A percentile compares a stretch with the other conserved stretches of the same genome.
These are phyloP conservation scores for Craseonycteris thonglongyai DNA, from an alignment of 2,113 vertebrate species.

Conservation along the genomic window DNA sequence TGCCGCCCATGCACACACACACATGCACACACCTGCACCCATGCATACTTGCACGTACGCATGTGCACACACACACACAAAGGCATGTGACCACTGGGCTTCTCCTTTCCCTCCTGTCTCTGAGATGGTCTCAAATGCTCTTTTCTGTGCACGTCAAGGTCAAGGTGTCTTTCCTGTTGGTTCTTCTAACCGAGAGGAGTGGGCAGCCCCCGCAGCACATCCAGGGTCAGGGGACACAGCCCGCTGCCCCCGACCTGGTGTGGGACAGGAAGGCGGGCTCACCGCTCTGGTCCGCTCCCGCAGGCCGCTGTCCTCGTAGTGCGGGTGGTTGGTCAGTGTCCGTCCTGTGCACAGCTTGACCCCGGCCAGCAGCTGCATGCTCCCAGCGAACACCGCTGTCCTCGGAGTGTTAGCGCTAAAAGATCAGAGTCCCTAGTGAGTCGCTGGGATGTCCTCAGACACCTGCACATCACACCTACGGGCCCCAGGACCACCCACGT, in stretches of 20 bases:
- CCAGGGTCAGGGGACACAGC: rapidly evolving
- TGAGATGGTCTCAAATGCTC: not conserved
- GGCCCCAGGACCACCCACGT: not conserved
- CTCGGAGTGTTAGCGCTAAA: slow-evolving; percentile 89
- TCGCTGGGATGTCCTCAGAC: not conserved
- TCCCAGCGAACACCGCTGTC: slow-evolving; percentile 94
- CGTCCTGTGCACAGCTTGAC: slow-evolving; percentile 97
- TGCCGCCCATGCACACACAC: too few relatives aligned
- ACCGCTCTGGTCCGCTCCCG: slow-evolving; percentile 95
- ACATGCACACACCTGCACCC: too few relatives aligned
- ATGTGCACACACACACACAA: too few relatives aligned
- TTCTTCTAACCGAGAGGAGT: not conserved
- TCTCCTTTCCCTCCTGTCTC: not conserved
- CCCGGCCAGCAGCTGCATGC: slow-evolving; percentile 97
- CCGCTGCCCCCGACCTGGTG: too few relatives aligned
- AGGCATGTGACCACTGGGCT: too few relatives aligned
- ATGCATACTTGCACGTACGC: too few relatives aligned
- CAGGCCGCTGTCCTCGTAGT: slow-evolving; percentile 94
- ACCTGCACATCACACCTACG: not conserved
- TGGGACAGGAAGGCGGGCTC: not conserved
- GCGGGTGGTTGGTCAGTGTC: slow-evolving; percentile 95
- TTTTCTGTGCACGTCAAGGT: not conserved
- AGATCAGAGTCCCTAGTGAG: slow-evolving; percentile 42
- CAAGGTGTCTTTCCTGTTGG: not conserved
- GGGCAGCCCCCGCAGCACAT: rapidly evolving